These are phyloP conservation scores for Glossophaga mutica DNA, from an alignment of 2,797 vertebrate genomes.

Conservation along the genomic window DNA sequence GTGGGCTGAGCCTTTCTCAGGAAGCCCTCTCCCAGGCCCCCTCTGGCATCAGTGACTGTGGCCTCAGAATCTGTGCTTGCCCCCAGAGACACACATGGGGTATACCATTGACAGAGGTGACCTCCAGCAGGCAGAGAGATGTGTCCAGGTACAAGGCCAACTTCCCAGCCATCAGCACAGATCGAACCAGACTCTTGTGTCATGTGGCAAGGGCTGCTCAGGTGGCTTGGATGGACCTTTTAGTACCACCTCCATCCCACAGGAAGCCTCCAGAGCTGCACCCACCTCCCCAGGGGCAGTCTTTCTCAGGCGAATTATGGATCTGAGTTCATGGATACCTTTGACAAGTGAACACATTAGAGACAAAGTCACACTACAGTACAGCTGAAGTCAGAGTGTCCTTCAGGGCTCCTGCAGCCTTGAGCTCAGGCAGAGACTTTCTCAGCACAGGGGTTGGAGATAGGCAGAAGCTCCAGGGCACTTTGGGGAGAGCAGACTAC, in stretches of 20 bases:
- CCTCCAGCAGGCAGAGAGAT: neutral
- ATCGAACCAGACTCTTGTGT: neutral
- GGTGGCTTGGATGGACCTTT: neutral
- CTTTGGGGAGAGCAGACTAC: neutral
- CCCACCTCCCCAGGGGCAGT: neutral
- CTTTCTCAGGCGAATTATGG: neutral
- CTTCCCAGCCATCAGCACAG: neutral
- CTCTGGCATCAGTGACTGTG: no score
- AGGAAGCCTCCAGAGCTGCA: neutral
- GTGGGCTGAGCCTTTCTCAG: neutral
- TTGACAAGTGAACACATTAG: neutral
- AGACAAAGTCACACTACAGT: fast-evolving
- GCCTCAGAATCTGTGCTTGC: neutral
- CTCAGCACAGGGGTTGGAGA: no score
- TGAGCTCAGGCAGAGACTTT: neutral
- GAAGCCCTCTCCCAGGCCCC: neutral
- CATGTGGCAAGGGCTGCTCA: neutral
- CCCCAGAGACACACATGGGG: neutral
- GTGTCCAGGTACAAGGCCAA: fast-evolving
- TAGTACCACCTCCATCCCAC: neutral
- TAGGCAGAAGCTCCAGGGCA: neutral
- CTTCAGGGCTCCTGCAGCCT: neutral
- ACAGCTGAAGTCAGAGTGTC: fast-evolving
- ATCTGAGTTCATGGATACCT: neutral
- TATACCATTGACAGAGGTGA: neutral